These are phyloP conservation scores for Merluccius polli DNA, from an alignment of 2,797 vertebrate species.

Conservation along the genomic window DNA sequence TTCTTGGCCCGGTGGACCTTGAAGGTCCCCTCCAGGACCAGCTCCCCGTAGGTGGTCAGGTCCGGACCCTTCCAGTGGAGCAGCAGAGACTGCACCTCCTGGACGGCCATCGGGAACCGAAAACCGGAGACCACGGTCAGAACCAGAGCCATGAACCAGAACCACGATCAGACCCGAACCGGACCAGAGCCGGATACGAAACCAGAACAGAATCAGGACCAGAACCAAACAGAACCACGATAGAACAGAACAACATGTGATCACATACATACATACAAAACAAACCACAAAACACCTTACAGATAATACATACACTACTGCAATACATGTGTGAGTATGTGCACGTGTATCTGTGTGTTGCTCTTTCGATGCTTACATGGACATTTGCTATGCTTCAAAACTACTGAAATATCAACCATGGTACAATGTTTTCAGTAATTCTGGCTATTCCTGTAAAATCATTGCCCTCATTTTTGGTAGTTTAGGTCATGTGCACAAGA, in stretches of 20 bases:
- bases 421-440: no score
- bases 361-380: no score
- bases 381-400: no score
- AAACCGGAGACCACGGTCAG: not conserved
- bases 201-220: no score
- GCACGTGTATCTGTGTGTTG: no score
- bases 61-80: conserved; percentile 91
- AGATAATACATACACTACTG: not conserved
- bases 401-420: no score
- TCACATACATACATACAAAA: no score
- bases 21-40: conserved; percentile 91
- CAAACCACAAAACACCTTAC: no score
- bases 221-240: not conserved
- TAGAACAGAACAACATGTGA: not conserved
- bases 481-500: no score
- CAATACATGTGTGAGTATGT: no score
- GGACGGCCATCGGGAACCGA: not conserved
- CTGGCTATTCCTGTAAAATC: no score
- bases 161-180: not conserved
- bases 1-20: conserved; percentile 83
- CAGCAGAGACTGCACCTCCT: conserved; percentile 94
- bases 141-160: not conserved
- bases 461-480: no score
- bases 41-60: conserved; percentile 86
- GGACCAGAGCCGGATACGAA: not conserved